Evolutionary conservation across 2,797 vertebrate species (phyloP).

Genomic region (Sparidentex hasta): DNA sequence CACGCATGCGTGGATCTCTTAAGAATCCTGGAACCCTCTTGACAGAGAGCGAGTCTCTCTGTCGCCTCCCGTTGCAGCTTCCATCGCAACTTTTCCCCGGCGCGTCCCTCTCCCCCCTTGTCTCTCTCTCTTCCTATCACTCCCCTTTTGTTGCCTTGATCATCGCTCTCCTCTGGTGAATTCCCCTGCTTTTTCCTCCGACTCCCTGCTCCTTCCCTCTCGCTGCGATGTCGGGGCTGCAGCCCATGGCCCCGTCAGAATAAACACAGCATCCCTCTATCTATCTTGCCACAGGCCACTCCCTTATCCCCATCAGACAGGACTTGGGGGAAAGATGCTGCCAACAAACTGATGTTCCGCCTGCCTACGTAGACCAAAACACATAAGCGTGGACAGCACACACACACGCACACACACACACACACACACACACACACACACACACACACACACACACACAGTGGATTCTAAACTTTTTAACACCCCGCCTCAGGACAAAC

Average conservation of each 20-base stretch:
- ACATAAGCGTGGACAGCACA: conserved; percentile 41
- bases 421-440: neutral
- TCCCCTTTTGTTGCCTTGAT: conserved; percentile 60
- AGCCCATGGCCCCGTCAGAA: conserved; percentile 54
- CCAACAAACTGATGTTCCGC: conserved; percentile 70
- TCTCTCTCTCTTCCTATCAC: conserved; percentile 37
- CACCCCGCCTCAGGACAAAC: conserved; percentile 41
- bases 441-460: conserved; percentile 18
- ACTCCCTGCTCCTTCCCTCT: conserved; percentile 32
- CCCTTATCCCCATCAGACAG: conserved; percentile 76
- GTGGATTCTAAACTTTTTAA: conserved; percentile 49
- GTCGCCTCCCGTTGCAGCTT: conserved; percentile 33
- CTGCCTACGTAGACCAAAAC: conserved; percentile 63
- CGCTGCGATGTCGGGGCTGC: conserved; percentile 53
- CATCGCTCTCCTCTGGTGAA: conserved; percentile 46
- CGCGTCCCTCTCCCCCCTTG: neutral
- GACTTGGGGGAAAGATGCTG: conserved; percentile 61
- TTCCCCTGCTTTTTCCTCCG: conserved; percentile 16
- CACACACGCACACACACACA: neutral
- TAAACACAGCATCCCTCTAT: conserved; percentile 64
- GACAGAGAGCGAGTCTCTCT: conserved; percentile 38
- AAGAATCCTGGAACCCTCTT: conserved; percentile 46
- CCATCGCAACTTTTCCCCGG: conserved; percentile 34
- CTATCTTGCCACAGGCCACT: conserved; percentile 66
- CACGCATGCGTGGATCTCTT: conserved; percentile 42